Evolutionary conservation across 1,140 invertebrate species (phyloP).

Genomic region (Solen grandis): DNA sequence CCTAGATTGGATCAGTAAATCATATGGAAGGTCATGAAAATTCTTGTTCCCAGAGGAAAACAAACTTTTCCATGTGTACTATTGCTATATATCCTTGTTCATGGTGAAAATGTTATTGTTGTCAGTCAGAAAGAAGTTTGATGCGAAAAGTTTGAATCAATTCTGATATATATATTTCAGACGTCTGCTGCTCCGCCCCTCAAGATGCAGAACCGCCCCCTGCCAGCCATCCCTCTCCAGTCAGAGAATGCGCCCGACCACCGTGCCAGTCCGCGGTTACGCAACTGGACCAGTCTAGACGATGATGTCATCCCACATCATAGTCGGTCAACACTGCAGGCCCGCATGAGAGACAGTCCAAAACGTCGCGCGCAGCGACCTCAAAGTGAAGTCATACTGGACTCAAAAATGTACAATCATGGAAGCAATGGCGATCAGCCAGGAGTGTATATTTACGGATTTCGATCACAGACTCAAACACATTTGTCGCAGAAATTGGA

Average conservation of each 20-base stretch:
- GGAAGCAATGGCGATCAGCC: conserved; percentile 50
- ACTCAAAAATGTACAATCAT: conserved; percentile 41
- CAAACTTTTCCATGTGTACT: too few species aligned
- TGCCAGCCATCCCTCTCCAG: conserved; percentile 63
- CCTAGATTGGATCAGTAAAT: too few species aligned
- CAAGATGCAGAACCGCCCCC: conserved; percentile 69
- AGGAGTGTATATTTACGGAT: conserved; percentile 65
- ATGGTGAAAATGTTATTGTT: too few species aligned
- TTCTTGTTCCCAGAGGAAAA: too few species aligned
- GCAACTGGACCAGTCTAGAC: conserved; percentile 66
- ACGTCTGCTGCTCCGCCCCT: conserved; percentile 31
- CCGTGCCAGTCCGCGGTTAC: conserved; percentile 49
- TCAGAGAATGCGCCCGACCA: conserved; percentile 4
- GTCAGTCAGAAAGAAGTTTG: too few species aligned
- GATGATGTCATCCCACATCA: conserved; percentile 61
- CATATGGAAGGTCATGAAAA: too few species aligned
- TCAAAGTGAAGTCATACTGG: conserved; percentile 65
- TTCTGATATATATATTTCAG: too few species aligned
- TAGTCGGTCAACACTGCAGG: conserved; percentile 31
- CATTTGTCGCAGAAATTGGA: conserved; percentile 6
- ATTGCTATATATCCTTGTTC: too few species aligned
- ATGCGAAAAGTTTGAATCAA: too few species aligned
- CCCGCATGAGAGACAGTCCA: conserved; percentile 56
- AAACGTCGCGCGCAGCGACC: conserved; percentile 61
- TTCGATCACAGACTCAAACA: conserved; percentile 53